Evolutionary conservation across 2,113 vertebrate genomes (phyloP).

Genomic region (Passer montanus): DNA sequence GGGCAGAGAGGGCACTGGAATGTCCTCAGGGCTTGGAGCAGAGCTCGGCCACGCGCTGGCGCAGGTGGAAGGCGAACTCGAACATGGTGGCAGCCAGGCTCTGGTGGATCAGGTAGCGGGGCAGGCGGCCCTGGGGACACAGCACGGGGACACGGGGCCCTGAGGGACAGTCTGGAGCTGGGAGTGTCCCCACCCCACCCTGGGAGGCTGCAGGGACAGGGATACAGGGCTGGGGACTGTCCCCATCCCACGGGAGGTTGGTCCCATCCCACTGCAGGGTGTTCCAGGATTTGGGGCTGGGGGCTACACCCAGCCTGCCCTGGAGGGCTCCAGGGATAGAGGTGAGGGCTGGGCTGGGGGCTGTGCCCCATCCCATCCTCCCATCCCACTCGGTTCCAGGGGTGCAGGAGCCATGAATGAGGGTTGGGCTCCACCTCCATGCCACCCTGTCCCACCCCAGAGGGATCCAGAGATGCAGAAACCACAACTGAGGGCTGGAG

Average conservation of each 20-base stretch:
- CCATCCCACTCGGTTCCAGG: no score
- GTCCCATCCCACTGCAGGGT: background rate
- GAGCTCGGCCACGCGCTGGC: slow-evolving; percentile 83
- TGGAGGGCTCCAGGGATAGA: background rate
- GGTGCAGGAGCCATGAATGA: no score
- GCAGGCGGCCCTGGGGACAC: slow-evolving; percentile 84
- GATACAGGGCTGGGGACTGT: no score
- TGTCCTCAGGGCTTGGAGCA: slow-evolving; percentile 50
- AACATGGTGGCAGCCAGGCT: slow-evolving; percentile 97
- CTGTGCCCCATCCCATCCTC: background rate
- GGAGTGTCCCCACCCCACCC: background rate
- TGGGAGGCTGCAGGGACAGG: no score
- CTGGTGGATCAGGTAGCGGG: slow-evolving; percentile 96
- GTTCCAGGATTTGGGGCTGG: background rate
- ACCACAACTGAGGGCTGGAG: no score
- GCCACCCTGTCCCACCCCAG: no score
- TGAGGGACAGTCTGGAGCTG: fast-evolving
- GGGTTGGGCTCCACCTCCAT: no score
- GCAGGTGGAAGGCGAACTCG: slow-evolving; percentile 91
- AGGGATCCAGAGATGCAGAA: no score
- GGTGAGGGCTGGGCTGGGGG: background rate
- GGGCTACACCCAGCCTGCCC: background rate
- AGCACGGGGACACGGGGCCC: fast-evolving
- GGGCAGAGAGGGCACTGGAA: background rate
- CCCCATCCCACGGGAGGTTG: no score